phyloP scores from a whole-genome alignment of 2,888 invertebrate species.

The Aporophyla lueneburgensis region DNA sequence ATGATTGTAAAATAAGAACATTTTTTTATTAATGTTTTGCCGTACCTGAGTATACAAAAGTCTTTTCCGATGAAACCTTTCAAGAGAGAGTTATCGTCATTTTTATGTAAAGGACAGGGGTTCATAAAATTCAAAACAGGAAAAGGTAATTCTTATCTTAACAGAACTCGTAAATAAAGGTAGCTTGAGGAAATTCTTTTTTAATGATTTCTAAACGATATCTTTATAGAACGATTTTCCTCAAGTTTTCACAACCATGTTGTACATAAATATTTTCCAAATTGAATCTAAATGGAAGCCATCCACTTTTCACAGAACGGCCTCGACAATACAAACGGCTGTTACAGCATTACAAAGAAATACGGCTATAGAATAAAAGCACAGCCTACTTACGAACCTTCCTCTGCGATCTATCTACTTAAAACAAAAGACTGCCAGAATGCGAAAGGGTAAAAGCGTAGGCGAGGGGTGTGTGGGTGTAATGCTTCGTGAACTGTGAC shows the following conservation, averaged over 20 bases:
- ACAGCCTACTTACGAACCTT: background rate
- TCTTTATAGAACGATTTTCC: background rate
- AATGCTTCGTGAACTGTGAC: constrained; percentile 2
- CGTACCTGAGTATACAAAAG: background rate
- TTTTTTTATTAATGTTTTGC: too few relatives aligned
- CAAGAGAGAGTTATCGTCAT: background rate
- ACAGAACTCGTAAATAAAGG: constrained; percentile 7
- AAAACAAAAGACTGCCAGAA: constrained; percentile 8
- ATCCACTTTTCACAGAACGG: background rate
- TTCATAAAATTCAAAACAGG: background rate
- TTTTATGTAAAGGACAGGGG: background rate
- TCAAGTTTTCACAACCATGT: background rate
- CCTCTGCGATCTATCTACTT: background rate
- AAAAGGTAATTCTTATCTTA: constrained; percentile 8
- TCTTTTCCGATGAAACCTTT: background rate
- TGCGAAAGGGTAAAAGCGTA: constrained; percentile 1
- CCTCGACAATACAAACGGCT: background rate
- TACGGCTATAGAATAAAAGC: background rate
- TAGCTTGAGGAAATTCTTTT: background rate
- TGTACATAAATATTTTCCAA: background rate
- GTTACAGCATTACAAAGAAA: constrained; percentile 1
- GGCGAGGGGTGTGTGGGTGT: background rate
- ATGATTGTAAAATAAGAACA: background rate
- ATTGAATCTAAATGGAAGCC: too few relatives aligned
- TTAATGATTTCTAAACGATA: background rate